Conservation (phyloP, 2,888 invertebrate genomes). For the Lobophora halterata region DNA sequence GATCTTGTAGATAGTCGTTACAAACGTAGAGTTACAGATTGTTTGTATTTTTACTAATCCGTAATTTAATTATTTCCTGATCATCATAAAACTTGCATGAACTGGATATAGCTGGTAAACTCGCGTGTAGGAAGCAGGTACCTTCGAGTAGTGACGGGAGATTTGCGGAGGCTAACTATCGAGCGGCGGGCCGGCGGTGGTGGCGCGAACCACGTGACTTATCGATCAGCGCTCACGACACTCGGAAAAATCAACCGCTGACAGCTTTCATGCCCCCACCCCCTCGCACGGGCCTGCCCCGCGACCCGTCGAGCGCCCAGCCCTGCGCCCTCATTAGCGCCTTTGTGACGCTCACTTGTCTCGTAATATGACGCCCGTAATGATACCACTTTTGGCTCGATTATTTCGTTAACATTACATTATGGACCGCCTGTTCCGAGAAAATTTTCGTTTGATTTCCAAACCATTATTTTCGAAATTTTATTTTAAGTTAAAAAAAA, state of each 20-base stretch:
- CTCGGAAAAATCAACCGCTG: slow-evolving; percentile 81
- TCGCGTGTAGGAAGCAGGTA: slow-evolving; percentile 31
- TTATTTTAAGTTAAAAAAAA: too few relatives aligned
- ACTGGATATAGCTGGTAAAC: slow-evolving; percentile 4
- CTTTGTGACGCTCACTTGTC: slow-evolving; percentile 78
- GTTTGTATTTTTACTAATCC: neutral
- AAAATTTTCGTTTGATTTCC: too few relatives aligned
- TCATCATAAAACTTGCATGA: neutral
- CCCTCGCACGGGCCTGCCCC: slow-evolving; percentile 36
- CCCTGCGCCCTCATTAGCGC: slow-evolving; percentile 74
- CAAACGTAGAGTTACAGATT: too few relatives aligned
- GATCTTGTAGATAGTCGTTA: too few relatives aligned
- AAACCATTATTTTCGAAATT: too few relatives aligned
- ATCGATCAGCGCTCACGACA: slow-evolving; percentile 80
- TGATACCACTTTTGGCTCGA: slow-evolving; percentile 69
- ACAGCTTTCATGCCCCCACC: slow-evolving; percentile 74
- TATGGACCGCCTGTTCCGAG: too few relatives aligned
- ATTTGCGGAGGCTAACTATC: slow-evolving; percentile 72
- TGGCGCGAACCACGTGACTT: slow-evolving; percentile 73
- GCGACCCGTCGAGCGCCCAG: slow-evolving; percentile 31
- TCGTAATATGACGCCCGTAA: slow-evolving; percentile 72
- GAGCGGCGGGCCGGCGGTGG: slow-evolving; percentile 56
- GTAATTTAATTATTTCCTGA: neutral
- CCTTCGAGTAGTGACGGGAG: slow-evolving; percentile 62
- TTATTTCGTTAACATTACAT: slow-evolving; percentile 44